A percentile compares a stretch with the other conserved stretches of the same genome.
phyloP scores from a whole-genome alignment of 2,113 vertebrate species.

The Propithecus coquereli region DNA sequence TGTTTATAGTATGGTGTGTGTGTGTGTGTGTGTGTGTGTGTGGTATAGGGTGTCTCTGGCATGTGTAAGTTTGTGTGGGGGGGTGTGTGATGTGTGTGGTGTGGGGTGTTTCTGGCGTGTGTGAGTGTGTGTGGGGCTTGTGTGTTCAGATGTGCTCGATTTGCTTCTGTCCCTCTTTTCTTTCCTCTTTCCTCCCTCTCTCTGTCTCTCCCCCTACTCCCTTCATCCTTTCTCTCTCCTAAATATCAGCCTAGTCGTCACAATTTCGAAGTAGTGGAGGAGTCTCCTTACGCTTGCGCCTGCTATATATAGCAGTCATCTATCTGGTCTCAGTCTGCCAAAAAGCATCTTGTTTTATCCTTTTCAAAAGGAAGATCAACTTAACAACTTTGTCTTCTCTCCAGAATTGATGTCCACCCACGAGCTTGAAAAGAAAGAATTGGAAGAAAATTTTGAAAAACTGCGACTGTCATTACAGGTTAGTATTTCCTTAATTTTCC shows the following conservation, averaged over 20 bases:
- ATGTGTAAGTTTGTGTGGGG: no score
- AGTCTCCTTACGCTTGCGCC: background rate
- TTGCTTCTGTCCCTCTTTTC: background rate
- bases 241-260: background rate
- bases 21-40: background rate
- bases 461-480: constrained; percentile 95
- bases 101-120: no score
- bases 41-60: fast-evolving
- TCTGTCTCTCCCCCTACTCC: no score
- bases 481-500: constrained; percentile 23
- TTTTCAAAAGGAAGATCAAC: background rate
- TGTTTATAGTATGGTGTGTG: background rate
- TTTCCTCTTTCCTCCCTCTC: background rate
- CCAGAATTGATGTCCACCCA: constrained; percentile 91
- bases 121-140: fast-evolving
- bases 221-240: background rate
- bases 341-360: background rate
- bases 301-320: background rate
- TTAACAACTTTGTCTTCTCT: constrained; percentile 35
- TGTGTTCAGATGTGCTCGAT: background rate
- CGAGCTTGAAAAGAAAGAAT: constrained; percentile 91
- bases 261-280: background rate
- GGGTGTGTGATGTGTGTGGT: background rate
- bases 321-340: background rate
- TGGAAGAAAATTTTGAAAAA: constrained; percentile 94